phyloP scores from a whole-genome alignment of 2,888 invertebrate genomes.

The Marasmarcha lunaedactyla region DNA sequence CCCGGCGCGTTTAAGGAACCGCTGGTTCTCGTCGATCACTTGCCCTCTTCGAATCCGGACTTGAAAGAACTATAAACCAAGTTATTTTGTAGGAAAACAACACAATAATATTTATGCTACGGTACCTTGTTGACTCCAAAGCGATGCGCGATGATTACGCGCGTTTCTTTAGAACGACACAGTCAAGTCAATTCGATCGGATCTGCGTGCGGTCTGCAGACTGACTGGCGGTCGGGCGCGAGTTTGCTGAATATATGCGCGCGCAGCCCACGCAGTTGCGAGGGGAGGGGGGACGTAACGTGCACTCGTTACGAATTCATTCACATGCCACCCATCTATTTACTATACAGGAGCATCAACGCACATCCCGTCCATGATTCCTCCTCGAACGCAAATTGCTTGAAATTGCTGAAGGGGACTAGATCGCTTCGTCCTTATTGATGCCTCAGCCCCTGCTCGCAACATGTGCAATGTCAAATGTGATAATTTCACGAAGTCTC shows the following conservation, averaged over 20 bases:
- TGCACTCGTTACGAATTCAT: conserved; percentile 26
- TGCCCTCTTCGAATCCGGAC: not conserved
- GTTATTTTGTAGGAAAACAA: not conserved
- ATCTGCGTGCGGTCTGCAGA: conserved; percentile 34
- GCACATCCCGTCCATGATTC: not conserved
- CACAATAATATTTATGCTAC: conserved; percentile 15
- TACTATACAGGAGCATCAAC: conserved; percentile 16
- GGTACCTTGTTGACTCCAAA: conserved; percentile 29
- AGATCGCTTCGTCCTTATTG: no score
- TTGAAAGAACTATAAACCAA: not conserved
- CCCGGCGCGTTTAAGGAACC: no score
- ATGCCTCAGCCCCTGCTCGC: no score
- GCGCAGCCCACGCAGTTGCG: conserved; percentile 57
- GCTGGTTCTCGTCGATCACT: no score
- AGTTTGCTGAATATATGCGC: conserved; percentile 56
- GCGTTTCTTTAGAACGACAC: conserved; percentile 18
- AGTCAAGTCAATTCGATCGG: conserved; percentile 29
- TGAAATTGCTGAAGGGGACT: not conserved
- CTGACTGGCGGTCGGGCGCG: conserved; percentile 48
- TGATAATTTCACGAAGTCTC: no score
- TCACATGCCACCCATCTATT: conserved; percentile 16
- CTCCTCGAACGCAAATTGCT: not conserved
- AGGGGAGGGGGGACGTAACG: conserved; percentile 35
- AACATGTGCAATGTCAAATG: no score
- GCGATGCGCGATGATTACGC: conserved; percentile 22